These are phyloP conservation scores for Tetranychus urticae DNA, from an alignment of 1,140 invertebrate genomes.

Conservation along the genomic window DNA sequence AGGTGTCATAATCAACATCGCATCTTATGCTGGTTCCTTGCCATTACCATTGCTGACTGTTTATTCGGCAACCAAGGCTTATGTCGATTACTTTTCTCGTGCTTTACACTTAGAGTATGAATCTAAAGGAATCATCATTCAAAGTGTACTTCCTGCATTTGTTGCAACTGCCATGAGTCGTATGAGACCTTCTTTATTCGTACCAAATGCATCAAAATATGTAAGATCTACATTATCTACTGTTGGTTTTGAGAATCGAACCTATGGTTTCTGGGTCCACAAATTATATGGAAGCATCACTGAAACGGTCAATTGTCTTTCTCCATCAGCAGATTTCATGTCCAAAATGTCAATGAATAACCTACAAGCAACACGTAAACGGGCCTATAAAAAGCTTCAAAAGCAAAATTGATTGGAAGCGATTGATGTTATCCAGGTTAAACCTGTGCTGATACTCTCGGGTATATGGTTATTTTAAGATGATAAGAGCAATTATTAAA, in stretches of 20 bases:
- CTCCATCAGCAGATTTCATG: neutral
- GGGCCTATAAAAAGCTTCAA: conserved; percentile 5
- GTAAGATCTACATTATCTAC: conserved; percentile 49
- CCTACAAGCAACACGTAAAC: conserved; percentile 2
- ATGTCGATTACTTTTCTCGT: conserved; percentile 55
- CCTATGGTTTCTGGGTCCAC: conserved; percentile 41
- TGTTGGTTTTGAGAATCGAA: conserved; percentile 41
- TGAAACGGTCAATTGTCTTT: conserved; percentile 1
- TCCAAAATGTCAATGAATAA: conserved; percentile 7
- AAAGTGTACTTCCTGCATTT: conserved; percentile 62
- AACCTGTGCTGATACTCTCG: no score
- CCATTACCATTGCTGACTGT: conserved; percentile 59
- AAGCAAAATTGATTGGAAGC: neutral
- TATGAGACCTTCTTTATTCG: conserved; percentile 50
- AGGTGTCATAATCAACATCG: conserved; percentile 76
- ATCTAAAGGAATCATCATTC: conserved; percentile 40
- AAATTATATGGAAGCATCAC: conserved; percentile 13
- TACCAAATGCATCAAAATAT: conserved; percentile 48
- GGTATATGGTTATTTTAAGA: no score
- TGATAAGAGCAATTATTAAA: no score
- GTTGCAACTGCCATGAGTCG: conserved; percentile 83
- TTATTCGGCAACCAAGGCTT: conserved; percentile 74
- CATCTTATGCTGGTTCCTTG: conserved; percentile 51
- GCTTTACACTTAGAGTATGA: conserved; percentile 53
- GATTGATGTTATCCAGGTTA: no score